Conservation (phyloP, 1,140 invertebrate species). For the Colletes latitarsis region DNA sequence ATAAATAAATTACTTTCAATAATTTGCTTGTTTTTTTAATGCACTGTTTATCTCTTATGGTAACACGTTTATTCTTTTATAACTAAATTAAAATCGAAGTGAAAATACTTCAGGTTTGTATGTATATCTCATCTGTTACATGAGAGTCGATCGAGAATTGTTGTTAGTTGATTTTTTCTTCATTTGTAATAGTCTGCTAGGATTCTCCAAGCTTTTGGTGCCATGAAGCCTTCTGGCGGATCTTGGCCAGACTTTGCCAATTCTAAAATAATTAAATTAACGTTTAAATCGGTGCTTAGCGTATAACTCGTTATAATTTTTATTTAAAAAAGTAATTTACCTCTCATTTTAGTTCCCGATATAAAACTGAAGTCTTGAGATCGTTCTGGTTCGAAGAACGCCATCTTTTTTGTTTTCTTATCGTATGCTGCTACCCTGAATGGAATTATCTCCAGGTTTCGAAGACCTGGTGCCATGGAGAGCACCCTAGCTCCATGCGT, state of each 20-base stretch:
- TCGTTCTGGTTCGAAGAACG: conserved; percentile 94
- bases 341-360: conserved; percentile 98
- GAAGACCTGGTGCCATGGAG: conserved; percentile 95
- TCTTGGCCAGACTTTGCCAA: conserved; percentile 91
- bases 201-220: conserved; percentile 95
- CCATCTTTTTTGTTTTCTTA: conserved; percentile 91
- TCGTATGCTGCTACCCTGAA: conserved; percentile 99
- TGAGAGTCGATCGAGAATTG: background rate
- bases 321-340: conserved; percentile 72
- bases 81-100: conserved; percentile 6
- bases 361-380: conserved; percentile 98
- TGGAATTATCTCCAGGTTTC: conserved; percentile 96
- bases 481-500: conserved; percentile 96
- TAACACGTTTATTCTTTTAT: background rate
- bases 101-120: background rate
- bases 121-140: background rate
- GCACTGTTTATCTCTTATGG: conserved; percentile 1
- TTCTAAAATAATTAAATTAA: conserved; percentile 75
- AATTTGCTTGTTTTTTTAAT: background rate
- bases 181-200: conserved; percentile 92
- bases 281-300: too few relatives aligned
- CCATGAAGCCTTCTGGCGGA: conserved; percentile 99
- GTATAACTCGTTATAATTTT: background rate
- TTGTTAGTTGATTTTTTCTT: too few relatives aligned
- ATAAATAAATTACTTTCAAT: conserved; percentile 8